Conservation (phyloP, 2,888 invertebrate species). For the Helleia helle region DNA sequence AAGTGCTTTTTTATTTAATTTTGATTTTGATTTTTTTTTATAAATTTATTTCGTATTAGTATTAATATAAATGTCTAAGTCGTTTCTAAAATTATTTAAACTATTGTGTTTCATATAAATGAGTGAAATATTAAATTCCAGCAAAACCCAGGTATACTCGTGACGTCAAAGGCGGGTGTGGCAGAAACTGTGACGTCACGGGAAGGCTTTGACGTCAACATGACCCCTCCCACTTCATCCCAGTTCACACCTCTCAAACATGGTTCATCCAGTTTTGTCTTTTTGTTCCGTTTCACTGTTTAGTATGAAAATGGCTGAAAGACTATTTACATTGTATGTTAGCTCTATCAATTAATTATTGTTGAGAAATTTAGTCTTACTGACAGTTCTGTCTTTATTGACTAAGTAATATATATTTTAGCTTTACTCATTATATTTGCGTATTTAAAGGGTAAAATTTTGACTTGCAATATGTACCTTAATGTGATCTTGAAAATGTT, state of each 20-base stretch:
- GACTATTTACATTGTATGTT: background rate
- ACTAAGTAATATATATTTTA: no score
- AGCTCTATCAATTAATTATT: background rate
- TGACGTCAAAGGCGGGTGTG: conserved; percentile 70
- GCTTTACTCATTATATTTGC: no score
- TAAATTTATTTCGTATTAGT: conserved; percentile 9
- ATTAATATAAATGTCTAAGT: conserved; percentile 6
- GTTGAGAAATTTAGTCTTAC: no score
- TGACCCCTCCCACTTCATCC: conserved; percentile 31
- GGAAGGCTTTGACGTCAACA: conserved; percentile 66
- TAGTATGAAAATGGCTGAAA: background rate
- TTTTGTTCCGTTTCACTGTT: conserved; percentile 20
- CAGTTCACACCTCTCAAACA: conserved; percentile 34
- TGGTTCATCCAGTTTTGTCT: conserved; percentile 46
- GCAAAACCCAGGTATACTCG: conserved; percentile 22
- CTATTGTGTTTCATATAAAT: no score
- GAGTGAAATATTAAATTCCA: no score
- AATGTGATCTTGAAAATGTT: no score
- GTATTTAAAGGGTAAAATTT: no score
- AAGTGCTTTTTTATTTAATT: no score
- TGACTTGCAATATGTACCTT: no score
- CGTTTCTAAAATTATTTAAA: no score
- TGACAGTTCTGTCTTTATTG: no score
- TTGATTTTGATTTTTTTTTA: conserved; percentile 3
- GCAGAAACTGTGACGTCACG: conserved; percentile 63